Percentiles rank a stretch among this genome's conserved stretches.
phyloP scores from a whole-genome alignment of 2,113 vertebrate genomes.

The Aspiorhynchus laticeps region DNA sequence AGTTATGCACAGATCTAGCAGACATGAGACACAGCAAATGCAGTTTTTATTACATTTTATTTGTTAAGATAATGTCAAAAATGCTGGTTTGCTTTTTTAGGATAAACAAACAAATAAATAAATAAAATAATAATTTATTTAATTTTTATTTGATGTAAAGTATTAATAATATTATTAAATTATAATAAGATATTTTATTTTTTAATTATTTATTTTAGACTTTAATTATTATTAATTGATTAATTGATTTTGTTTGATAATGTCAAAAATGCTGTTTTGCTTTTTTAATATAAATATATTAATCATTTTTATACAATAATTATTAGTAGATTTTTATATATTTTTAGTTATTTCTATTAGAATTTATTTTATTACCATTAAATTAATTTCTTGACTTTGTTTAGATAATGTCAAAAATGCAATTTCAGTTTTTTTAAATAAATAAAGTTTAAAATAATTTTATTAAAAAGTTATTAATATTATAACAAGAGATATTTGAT shows the following conservation, averaged over 20 bases:
- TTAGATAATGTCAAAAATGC: background rate
- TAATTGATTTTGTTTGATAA: too few species aligned
- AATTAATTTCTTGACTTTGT: background rate
- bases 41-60: background rate
- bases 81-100: background rate
- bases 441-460: background rate
- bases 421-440: background rate
- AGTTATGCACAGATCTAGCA: background rate
- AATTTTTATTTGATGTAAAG: too few species aligned
- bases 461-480: background rate
- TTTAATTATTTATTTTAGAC: too few species aligned
- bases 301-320: background rate
- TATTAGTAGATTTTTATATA: background rate
- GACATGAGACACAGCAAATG: background rate
- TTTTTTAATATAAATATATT: background rate
- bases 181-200: too few species aligned
- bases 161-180: too few species aligned
- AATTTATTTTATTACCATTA: background rate
- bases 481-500: background rate
- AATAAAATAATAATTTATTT: too few species aligned
- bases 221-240: too few species aligned
- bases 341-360: background rate
- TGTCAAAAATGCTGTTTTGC: too few species aligned
- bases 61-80: background rate
- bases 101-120: too few species aligned